Percentiles rank a stretch among this genome's conserved stretches.
phyloP scores from a whole-genome alignment of 2,113 vertebrate genomes.

The Tiliqua scincoides region DNA sequence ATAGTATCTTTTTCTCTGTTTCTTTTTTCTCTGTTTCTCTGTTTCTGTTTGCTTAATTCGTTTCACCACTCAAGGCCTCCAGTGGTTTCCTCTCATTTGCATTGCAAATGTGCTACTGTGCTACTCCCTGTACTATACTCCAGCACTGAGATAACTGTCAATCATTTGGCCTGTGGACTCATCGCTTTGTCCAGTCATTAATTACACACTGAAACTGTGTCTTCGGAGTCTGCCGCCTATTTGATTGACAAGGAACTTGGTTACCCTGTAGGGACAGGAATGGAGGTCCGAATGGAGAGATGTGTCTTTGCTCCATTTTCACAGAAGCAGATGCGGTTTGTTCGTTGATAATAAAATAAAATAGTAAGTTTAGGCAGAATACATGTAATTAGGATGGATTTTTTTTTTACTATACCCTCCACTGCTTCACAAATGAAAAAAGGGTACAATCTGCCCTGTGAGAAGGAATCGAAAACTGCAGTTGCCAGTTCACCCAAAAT shows the following conservation, averaged over 20 bases:
- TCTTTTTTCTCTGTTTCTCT: no score
- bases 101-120: neutral
- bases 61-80: conserved; percentile 2
- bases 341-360: conserved; percentile 4
- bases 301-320: neutral
- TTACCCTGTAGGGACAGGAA: neutral
- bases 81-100: neutral
- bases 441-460: no score
- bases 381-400: neutral
- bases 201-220: neutral
- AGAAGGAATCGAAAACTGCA: no score
- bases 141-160: neutral
- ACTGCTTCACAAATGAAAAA: no score
- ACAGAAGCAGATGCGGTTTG: neutral
- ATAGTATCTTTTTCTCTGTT: neutral
- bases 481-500: no score
- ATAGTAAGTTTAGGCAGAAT: neutral
- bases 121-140: neutral
- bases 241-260: neutral
- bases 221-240: neutral
- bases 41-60: neutral
- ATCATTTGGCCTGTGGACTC: neutral
- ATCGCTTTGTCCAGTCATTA: rapidly evolving
- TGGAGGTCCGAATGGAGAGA: neutral
- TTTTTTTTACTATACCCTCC: neutral